A percentile compares a stretch with the other conserved stretches of the same genome.
phyloP scores from a whole-genome alignment of 2,797 vertebrate species.

The Champsocephalus esox region DNA sequence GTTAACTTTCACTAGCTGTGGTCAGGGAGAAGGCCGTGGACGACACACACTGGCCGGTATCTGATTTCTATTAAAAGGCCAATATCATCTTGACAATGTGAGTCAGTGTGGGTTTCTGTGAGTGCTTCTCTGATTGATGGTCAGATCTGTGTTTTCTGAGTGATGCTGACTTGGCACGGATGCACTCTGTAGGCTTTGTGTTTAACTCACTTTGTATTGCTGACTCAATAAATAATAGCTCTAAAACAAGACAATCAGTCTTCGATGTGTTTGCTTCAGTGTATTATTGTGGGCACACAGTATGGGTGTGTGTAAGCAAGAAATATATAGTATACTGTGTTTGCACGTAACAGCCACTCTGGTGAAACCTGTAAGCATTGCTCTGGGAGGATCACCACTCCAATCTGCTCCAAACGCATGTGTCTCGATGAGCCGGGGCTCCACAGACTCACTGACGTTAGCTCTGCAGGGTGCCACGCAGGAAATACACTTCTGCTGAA shows the following conservation, averaged over 20 bases:
- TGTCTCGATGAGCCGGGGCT: conserved; percentile 39
- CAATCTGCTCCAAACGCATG: conserved; percentile 48
- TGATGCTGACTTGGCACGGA: background rate
- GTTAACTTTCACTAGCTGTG: conserved; percentile 66
- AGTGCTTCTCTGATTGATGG: conserved; percentile 26
- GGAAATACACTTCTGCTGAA: conserved; percentile 69
- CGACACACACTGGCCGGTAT: conserved; percentile 35
- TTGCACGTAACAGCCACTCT: conserved; percentile 27
- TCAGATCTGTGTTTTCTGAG: conserved; percentile 1
- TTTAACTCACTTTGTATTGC: conserved; percentile 5
- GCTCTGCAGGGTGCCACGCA: conserved; percentile 45
- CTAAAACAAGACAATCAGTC: conserved; percentile 6
- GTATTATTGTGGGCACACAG: background rate
- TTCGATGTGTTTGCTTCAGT: conserved; percentile 15
- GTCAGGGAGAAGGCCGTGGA: conserved; percentile 43
- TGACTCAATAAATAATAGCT: background rate
- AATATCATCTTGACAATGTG: conserved; percentile 22
- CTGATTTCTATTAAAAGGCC: conserved; percentile 50
- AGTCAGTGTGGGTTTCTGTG: conserved; percentile 34
- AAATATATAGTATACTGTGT: conserved; percentile 8
- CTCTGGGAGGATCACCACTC: conserved; percentile 26
- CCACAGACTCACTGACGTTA: conserved; percentile 43
- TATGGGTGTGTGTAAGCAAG: background rate
- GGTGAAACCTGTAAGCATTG: conserved; percentile 27
- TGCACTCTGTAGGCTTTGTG: background rate